Evolutionary conservation across 30 jellyfish, hydroid and myxozoan species (phyloP).

Genomic region (Clytia hemisphaerica): DNA sequence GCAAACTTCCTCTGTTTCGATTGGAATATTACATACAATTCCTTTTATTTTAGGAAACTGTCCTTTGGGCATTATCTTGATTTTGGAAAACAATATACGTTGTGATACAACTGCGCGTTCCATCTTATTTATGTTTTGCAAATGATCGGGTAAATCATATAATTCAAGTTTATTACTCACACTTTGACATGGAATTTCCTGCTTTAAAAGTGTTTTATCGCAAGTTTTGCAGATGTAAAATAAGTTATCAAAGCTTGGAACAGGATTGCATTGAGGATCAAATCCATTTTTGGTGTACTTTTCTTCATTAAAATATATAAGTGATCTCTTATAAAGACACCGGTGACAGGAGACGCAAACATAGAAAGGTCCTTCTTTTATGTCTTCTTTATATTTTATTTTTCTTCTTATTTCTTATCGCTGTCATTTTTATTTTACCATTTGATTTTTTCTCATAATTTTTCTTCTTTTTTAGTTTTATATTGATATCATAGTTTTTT

Average conservation of each 20-base stretch:
- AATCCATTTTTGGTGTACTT: conserved; percentile 9
- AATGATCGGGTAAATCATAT: too few relatives aligned
- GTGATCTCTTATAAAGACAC: too few relatives aligned
- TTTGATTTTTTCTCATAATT: too few relatives aligned
- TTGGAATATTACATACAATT: neutral
- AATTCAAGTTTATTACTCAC: neutral
- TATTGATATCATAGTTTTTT: too few relatives aligned
- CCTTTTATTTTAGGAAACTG: neutral
- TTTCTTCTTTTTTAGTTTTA: too few relatives aligned
- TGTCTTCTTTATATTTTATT: too few relatives aligned
- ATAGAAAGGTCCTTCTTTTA: too few relatives aligned
- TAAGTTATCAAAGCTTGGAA: neutral
- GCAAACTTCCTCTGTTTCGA: too few relatives aligned
- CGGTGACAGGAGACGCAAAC: too few relatives aligned
- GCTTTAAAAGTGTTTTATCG: neutral
- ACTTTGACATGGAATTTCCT: neutral
- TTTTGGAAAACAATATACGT: neutral
- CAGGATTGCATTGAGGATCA: neutral
- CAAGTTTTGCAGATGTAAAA: neutral
- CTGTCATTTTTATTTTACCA: too few relatives aligned
- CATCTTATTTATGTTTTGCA: neutral
- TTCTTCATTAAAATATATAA: too few relatives aligned
- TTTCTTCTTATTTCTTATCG: too few relatives aligned
- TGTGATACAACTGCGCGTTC: neutral
- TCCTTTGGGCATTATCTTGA: neutral